Percentiles rank a stretch among this genome's conserved stretches.
phyloP scores from a whole-genome alignment of 2,797 vertebrate genomes.

The Hydrolagus colliei region DNA sequence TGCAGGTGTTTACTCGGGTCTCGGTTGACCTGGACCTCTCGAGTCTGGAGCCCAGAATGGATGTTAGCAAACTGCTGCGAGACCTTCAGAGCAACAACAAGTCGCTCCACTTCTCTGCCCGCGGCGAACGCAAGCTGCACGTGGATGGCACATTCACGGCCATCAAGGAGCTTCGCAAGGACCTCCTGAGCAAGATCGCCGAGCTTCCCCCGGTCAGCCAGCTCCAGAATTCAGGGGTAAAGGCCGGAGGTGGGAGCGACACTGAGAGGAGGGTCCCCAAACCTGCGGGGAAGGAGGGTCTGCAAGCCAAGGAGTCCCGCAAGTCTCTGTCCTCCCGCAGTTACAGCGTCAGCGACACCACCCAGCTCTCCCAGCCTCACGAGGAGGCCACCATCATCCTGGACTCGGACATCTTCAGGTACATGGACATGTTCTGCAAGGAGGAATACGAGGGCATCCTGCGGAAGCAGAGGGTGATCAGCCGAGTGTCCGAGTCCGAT shows the following conservation, averaged over 20 bases:
- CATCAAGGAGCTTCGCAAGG: neutral
- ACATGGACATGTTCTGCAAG: neutral
- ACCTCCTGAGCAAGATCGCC: neutral
- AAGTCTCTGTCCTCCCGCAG: neutral
- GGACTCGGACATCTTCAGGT: constrained; percentile 2
- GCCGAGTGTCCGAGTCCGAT: neutral
- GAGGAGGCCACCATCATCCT: neutral
- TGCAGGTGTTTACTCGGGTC: neutral
- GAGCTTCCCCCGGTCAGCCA: neutral
- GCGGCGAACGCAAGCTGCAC: neutral
- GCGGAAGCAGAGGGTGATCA: neutral
- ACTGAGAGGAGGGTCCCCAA: neutral
- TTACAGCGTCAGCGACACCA: neutral
- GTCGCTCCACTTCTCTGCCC: neutral
- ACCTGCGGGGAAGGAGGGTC: neutral
- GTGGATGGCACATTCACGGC: neutral
- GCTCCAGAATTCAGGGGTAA: neutral
- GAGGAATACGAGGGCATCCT: neutral
- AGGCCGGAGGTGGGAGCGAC: neutral
- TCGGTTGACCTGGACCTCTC: neutral
- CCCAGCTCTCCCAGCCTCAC: neutral
- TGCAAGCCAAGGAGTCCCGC: too few species aligned
- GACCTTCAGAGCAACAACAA: neutral
- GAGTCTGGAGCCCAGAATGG: neutral
- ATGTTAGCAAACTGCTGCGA: neutral